phyloP scores from a whole-genome alignment of 2,888 invertebrate species.

The Dilophus febrilis region DNA sequence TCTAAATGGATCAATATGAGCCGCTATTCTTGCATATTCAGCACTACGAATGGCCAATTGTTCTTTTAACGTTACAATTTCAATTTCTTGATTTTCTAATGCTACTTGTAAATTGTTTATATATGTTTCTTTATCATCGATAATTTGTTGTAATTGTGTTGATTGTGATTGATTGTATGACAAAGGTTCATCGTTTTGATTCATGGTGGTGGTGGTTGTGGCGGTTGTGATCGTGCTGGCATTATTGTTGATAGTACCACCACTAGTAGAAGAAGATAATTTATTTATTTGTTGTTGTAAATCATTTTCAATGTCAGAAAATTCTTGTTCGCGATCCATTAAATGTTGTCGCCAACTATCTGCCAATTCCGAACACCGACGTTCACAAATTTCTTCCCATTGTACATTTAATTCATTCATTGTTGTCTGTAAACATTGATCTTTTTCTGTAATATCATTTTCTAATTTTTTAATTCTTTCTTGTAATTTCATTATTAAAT shows the following conservation, averaged over 20 bases:
- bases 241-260: too few relatives aligned
- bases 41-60: constrained; percentile 42
- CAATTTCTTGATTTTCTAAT: constrained; percentile 50
- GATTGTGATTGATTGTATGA: constrained; percentile 8
- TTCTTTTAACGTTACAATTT: constrained; percentile 54
- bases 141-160: constrained; percentile 12
- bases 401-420: constrained; percentile 21
- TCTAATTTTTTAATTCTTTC: neutral
- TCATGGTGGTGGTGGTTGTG: too few relatives aligned
- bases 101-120: constrained; percentile 32
- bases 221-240: constrained; percentile 18
- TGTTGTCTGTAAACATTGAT: constrained; percentile 4
- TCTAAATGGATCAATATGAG: constrained; percentile 25
- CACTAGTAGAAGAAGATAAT: too few relatives aligned
- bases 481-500: constrained; percentile 13
- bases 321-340: constrained; percentile 43
- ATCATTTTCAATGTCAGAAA: constrained; percentile 34
- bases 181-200: constrained; percentile 12
- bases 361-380: constrained; percentile 49
- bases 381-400: constrained; percentile 40
- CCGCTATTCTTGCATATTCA: constrained; percentile 36
- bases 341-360: constrained; percentile 53
- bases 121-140: constrained; percentile 24
- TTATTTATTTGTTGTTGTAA: constrained; percentile 34
- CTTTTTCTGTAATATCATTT: neutral